Conservation (phyloP, 2,888 invertebrate species). For the Polyommatus icarus region DNA sequence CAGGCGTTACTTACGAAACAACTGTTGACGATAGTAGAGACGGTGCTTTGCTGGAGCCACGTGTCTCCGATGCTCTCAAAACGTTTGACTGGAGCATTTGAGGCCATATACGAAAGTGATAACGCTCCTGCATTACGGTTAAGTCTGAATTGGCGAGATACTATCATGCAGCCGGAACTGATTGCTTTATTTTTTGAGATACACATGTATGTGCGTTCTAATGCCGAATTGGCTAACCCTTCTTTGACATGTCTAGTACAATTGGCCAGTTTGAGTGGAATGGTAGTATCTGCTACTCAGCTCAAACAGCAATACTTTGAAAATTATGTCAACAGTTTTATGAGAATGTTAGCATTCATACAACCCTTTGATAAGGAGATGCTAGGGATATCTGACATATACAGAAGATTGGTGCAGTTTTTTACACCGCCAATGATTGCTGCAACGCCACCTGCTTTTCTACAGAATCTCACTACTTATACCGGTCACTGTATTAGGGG, state of each 20-base stretch:
- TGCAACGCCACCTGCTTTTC: conserved; percentile 62
- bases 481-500: conserved; percentile 72
- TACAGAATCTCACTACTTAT: conserved; percentile 68
- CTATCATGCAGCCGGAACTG: conserved; percentile 87
- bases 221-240: conserved; percentile 87
- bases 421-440: conserved; percentile 69
- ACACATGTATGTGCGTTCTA: conserved; percentile 89
- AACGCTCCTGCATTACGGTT: conserved; percentile 82
- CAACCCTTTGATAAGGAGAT: conserved; percentile 70
- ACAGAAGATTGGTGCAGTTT: conserved; percentile 70
- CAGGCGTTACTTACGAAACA: conserved; percentile 82
- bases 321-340: conserved; percentile 69
- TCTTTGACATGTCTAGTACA: conserved; percentile 91
- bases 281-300: conserved; percentile 60
- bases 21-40: conserved; percentile 88
- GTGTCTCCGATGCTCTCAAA: conserved; percentile 84
- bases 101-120: conserved; percentile 84
- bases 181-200: conserved; percentile 90
- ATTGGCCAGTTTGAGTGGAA: conserved; percentile 77
- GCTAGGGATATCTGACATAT: conserved; percentile 72
- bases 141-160: conserved; percentile 86
- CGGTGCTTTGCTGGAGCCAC: conserved; percentile 91
- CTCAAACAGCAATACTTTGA: conserved; percentile 71
- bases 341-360: conserved; percentile 69
- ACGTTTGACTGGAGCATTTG: conserved; percentile 85